Evolutionary conservation across 1,140 invertebrate species (phyloP), one percentile per base, ranked within the genome.

Genomic region (Episyrphus balteatus): DNA sequence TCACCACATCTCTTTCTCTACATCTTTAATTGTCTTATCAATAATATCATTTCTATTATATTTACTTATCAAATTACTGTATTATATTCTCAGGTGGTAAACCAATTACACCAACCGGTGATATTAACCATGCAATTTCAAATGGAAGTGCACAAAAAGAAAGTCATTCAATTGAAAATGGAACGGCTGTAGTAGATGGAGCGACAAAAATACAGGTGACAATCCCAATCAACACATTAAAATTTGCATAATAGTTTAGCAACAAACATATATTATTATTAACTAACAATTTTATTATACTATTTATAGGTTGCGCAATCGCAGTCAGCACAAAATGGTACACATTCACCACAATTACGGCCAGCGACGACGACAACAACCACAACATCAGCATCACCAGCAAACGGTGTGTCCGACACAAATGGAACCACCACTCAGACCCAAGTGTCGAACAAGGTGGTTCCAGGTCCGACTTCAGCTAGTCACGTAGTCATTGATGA

Each of bases 81-180:
- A n/a, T n/a, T n/a, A n/a, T n/a, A n/a, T n/a, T 41, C 37, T 6
- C 18, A 68, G 65, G 62, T 47, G 86, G 86, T 37, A 87, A 87
- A 61, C 86, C 86, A 41, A 87, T 88, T 59, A 86, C 82, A 42
- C 82, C 81, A 50, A 84, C 81, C 46, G 61, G 65, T 51, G 66
- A 68, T 53, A 7, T 57, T 59, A 31, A 57, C 50, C 53, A 72
- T 53, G 55, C 53, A 51, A 60, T 67, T 54, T 58, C 53, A 50
- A 68, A 68, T 52, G 65, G 65, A 17, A 64, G 54, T 51, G 56
- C 59, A 57, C 62, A 62, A 55, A 55, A 56, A 47, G 54, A 53
- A 43, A 58, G 61, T 8, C 21, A 26, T 26, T 26, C 46, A 57
- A 59, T 48, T 54, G 55, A 50, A 62, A 46, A 61, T 48, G 61